phyloP scores from a whole-genome alignment of 2,113 vertebrate genomes.

The Rutilus rutilus region DNA sequence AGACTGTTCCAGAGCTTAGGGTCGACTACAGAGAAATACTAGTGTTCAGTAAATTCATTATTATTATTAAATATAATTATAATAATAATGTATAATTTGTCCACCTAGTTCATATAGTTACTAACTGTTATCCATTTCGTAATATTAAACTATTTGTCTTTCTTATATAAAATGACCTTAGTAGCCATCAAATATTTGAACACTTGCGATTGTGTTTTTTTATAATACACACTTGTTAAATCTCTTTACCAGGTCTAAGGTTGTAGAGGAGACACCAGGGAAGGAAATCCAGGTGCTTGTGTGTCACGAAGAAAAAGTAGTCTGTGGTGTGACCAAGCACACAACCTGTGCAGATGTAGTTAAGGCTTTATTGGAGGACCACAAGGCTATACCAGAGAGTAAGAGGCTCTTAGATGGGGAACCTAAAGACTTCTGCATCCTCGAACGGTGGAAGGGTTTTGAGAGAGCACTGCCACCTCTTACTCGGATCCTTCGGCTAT shows the following conservation, averaged over 20 bases:
- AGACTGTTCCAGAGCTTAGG: too few species aligned
- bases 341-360: constrained; percentile 91
- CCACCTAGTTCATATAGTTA: neutral
- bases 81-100: neutral
- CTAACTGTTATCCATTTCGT: neutral
- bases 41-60: neutral
- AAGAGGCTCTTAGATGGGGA: constrained; percentile 85
- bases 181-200: neutral
- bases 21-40: neutral
- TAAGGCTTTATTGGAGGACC: constrained; percentile 91
- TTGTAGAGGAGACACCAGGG: constrained; percentile 79
- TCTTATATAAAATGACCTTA: neutral
- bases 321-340: constrained; percentile 91
- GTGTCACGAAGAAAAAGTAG: constrained; percentile 91
- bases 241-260: constrained; percentile 77
- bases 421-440: constrained; percentile 87
- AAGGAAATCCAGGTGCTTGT: constrained; percentile 93
- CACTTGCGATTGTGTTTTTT: neutral
- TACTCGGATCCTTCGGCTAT: constrained; percentile 91
- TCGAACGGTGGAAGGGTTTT: constrained; percentile 93
- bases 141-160: neutral
- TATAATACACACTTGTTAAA: neutral
- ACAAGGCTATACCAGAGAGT: constrained; percentile 80
- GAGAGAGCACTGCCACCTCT: constrained; percentile 89
- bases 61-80: neutral